A percentile compares a stretch with the other conserved stretches of the same genome.
Conservation (phyloP, 2,113 vertebrate species). For the Motacilla tschutschensis region DNA sequence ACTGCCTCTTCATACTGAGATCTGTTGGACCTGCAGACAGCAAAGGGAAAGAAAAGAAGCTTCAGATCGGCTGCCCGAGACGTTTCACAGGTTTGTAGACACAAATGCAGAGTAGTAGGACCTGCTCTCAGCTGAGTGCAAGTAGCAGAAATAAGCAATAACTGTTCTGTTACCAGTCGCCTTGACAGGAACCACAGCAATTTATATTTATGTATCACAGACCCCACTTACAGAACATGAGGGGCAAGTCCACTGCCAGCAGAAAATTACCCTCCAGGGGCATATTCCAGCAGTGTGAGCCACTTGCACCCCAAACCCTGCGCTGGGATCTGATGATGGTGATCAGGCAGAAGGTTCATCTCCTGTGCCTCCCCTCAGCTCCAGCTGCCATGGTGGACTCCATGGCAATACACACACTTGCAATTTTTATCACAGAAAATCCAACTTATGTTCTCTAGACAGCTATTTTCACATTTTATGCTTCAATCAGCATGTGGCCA, state of each 20-base stretch:
- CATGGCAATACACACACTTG: not conserved
- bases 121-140: not conserved
- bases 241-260: not conserved
- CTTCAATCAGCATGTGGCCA: not conserved
- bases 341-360: not conserved
- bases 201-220: not conserved
- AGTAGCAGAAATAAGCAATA: not conserved
- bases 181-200: not conserved
- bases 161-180: not conserved
- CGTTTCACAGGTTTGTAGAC: not conserved
- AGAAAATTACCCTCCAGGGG: not conserved
- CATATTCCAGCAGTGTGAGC: not conserved
- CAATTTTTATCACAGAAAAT: not conserved
- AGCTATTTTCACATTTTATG: not conserved
- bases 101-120: not conserved
- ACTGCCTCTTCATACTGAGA: constrained; percentile 96
- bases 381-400: not conserved
- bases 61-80: not conserved
- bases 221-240: rapidly evolving
- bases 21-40: constrained; percentile 89
- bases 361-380: not conserved
- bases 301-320: not conserved
- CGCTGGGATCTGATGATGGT: not conserved
- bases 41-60: not conserved
- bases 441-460: not conserved